Base-by-base conservation (phyloP, 2,888 invertebrate species). In the Chloroclystis v-ata region DNA sequence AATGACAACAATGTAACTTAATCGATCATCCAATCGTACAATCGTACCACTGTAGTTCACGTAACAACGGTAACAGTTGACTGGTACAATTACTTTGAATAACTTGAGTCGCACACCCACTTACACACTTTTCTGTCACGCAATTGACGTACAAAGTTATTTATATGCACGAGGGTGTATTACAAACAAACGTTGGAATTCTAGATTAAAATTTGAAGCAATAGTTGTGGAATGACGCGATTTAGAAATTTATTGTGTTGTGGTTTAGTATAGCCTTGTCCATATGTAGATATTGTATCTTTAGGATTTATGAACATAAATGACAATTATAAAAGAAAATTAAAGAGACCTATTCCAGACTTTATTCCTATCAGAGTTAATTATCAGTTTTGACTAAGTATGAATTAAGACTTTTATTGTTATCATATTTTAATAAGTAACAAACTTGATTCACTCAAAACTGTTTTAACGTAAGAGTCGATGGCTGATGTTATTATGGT, bases 51-150 rank as follows among this genome's bases (percentile, higher is more conserved):
- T 28, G 24, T 24, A 10, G 30, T 20, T 5, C 20, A 41, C 33
- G 46, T 52, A 41, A 43, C 50, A 45, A 49, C 48, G 39, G 52
- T 47, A 52, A 47, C 52, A 52, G 49, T 54, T 49, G 51, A 56
- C 52, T 54, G 51, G 54, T 56, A 56, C 48, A 49, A 30, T 41
- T 24, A 16, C 35, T 35, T 2, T 33, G 54, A 53, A 56, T 58
- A 56, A 49, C 38, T 54, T 38, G 42, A 29, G 25, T 10, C 32
- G 9, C 43, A 49, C 50, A 43, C 56, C 49, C 53, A 52, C 43
- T 51, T 47, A 47, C 52, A 53, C 45, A 56, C 47, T 51, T 53
- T 48, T 56, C 35, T 49, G 48, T 54, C 58, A 56, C 56, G 58
- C 58, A 51, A 54, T 58, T 58, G 56, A 48, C 54, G 46, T 53